Conservation (phyloP, 2,797 vertebrate genomes). For the Micrastur ruficollis region DNA sequence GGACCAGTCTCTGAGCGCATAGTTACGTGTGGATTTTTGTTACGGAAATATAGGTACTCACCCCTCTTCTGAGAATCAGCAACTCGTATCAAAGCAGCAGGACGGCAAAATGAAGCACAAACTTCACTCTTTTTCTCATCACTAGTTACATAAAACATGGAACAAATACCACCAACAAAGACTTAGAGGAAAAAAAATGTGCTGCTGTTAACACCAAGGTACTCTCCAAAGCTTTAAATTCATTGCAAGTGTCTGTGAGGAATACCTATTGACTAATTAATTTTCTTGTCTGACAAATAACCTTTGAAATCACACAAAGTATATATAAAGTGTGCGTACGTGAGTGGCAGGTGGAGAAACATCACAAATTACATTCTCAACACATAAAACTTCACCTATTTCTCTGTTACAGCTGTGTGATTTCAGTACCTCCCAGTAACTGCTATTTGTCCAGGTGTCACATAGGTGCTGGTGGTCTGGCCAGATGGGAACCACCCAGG, state of each 20-base stretch:
- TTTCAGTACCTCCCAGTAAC: neutral
- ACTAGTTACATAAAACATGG: neutral
- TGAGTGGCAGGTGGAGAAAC: neutral
- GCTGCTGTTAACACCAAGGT: neutral
- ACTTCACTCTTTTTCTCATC: neutral
- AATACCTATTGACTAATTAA: neutral
- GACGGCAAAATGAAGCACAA: neutral
- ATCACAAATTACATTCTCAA: neutral
- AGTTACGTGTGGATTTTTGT: neutral
- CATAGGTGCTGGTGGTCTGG: neutral
- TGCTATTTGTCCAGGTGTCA: neutral
- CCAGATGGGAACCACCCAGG: neutral
- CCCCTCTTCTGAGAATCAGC: neutral
- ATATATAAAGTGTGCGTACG: neutral
- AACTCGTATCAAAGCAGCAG: rapidly evolving
- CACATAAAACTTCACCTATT: neutral
- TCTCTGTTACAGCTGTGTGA: neutral
- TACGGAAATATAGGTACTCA: neutral
- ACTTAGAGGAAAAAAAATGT: neutral
- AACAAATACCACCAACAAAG: neutral
- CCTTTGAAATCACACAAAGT: neutral
- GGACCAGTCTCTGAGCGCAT: neutral
- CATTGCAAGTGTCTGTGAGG: neutral
- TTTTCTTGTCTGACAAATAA: slow-evolving; percentile 4
- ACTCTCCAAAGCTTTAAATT: neutral